phyloP scores from a whole-genome alignment of 1,140 invertebrate genomes.

The Araneus ventricosus region DNA sequence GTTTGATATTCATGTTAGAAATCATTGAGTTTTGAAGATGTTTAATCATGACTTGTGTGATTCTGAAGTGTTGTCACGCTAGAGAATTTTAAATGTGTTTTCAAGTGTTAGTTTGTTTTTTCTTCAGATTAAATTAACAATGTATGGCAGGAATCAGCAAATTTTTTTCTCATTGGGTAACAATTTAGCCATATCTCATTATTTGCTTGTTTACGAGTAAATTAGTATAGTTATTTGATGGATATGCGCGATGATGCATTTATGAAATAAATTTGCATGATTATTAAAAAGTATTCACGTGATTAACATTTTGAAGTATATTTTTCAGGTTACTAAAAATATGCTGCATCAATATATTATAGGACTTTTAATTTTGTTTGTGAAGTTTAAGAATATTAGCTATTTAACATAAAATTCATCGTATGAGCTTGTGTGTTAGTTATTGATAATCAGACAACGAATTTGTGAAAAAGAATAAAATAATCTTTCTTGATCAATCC shows the following conservation, averaged over 20 bases:
- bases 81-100: neutral
- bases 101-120: too few species aligned
- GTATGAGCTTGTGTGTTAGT: neutral
- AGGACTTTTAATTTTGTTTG: neutral
- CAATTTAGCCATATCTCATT: neutral
- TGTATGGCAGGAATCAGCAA: neutral
- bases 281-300: too few species aligned
- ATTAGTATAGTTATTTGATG: too few species aligned
- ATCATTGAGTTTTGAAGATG: slow-evolving; percentile 61
- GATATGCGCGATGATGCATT: too few species aligned
- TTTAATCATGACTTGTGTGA: slow-evolving; percentile 46
- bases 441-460: slow-evolving; percentile 32
- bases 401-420: neutral
- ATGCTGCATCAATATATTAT: too few species aligned
- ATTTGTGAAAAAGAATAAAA: slow-evolving; percentile 1
- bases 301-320: too few species aligned
- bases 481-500: slow-evolving; percentile 16
- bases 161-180: neutral
- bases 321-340: too few species aligned
- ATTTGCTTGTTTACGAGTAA: too few species aligned
- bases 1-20: slow-evolving; percentile 55
- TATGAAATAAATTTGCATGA: too few species aligned
- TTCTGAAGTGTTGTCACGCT: slow-evolving; percentile 59
- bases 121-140: too few species aligned
- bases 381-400: neutral